These are phyloP conservation scores for Amphipoea oculea DNA, from an alignment of 2,888 invertebrate species.

Conservation along the genomic window DNA sequence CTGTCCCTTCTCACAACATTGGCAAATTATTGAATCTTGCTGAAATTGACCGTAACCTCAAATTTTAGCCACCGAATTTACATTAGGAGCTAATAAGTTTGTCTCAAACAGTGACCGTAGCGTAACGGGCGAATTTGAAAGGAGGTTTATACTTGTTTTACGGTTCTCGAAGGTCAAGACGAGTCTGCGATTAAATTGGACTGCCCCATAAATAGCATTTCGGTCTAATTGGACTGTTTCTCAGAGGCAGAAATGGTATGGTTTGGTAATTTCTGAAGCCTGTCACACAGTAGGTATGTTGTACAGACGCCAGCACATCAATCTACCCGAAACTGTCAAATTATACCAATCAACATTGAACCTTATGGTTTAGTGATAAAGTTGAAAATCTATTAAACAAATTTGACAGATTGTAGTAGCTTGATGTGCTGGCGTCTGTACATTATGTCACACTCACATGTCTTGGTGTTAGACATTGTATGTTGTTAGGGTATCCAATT, in stretches of 20 bases:
- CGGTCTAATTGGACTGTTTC: conserved; percentile 30
- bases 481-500: neutral
- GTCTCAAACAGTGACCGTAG: conserved; percentile 22
- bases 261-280: neutral
- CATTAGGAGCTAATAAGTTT: conserved; percentile 47
- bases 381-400: too few species aligned
- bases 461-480: neutral
- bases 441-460: neutral
- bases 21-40: conserved; percentile 58
- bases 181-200: conserved; percentile 24
- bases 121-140: conserved; percentile 8
- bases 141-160: conserved; percentile 11
- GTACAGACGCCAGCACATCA: neutral
- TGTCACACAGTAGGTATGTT: neutral
- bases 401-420: too few species aligned
- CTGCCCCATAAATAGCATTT: conserved; percentile 23
- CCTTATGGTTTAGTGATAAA: too few species aligned
- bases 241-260: conserved; percentile 4
- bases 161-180: conserved; percentile 15
- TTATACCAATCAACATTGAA: too few species aligned
- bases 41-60: conserved; percentile 50
- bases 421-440: too few species aligned
- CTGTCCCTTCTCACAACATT: conserved; percentile 55
- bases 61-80: conserved; percentile 40
- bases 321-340: too few species aligned